These are phyloP conservation scores for Heteromyza rotundicornis DNA, from an alignment of 2,888 invertebrate species.

Conservation along the genomic window DNA sequence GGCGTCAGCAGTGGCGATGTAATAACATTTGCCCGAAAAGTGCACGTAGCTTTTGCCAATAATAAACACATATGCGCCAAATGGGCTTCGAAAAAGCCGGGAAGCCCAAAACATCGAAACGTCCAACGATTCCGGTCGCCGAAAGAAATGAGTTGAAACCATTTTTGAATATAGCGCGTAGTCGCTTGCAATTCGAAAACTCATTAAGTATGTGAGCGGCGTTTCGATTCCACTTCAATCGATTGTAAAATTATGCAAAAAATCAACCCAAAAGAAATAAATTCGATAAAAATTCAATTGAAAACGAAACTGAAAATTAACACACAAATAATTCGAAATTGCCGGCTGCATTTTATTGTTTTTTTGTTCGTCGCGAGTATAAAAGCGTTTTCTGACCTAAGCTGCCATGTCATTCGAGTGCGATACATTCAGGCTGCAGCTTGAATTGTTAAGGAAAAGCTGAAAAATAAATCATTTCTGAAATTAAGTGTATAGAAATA, in stretches of 20 bases:
- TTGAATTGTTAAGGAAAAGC: no score
- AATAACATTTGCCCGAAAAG: no score
- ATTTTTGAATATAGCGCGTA: background rate
- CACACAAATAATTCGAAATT: background rate
- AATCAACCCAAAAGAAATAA: background rate
- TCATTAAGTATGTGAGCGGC: conserved; percentile 9
- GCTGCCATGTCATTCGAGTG: conserved; percentile 45
- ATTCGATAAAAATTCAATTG: conserved; percentile 17
- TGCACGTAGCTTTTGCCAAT: conserved; percentile 20
- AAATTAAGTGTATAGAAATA: conserved; percentile 25
- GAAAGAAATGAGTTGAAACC: background rate
- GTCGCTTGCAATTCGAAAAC: background rate
- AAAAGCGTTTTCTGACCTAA: conserved; percentile 38
- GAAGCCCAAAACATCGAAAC: conserved; percentile 41
- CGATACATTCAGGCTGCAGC: conserved; percentile 22
- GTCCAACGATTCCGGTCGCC: background rate
- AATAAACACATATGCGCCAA: conserved; percentile 54
- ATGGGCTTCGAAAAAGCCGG: conserved; percentile 42
- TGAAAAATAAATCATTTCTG: no score
- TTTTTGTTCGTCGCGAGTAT: no score
- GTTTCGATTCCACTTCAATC: background rate
- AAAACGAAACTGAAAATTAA: conserved; percentile 27
- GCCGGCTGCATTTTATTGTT: background rate
- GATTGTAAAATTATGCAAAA: conserved; percentile 13
- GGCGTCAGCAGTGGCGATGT: no score